phyloP scores from a whole-genome alignment of 2,888 invertebrate genomes.

The Amphipyra tragopoginis region DNA sequence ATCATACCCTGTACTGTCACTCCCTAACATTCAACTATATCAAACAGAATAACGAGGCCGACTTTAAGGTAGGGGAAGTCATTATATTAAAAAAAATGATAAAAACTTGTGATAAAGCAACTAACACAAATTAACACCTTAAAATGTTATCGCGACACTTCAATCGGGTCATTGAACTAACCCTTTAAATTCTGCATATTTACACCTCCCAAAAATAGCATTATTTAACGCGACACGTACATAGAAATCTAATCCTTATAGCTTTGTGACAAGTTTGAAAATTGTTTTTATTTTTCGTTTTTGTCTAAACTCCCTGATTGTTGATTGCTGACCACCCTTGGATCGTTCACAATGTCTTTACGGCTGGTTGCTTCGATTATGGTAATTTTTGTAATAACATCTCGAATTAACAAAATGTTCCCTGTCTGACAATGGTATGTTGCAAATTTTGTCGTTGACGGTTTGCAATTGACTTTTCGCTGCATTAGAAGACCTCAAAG shows the following conservation, averaged over 20 bases:
- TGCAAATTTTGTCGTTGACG: constrained; percentile 49
- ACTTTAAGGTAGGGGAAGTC: constrained; percentile 16
- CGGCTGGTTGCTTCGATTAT: constrained; percentile 80
- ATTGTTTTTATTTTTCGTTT: constrained; percentile 10
- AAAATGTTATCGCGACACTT: constrained; percentile 60
- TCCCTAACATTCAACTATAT: too few relatives aligned
- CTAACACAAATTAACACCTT: constrained; percentile 68
- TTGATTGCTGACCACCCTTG: constrained; percentile 65
- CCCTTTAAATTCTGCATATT: constrained; percentile 55
- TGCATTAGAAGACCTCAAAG: constrained; percentile 24
- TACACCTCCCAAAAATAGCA: constrained; percentile 35
- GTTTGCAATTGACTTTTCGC: constrained; percentile 50
- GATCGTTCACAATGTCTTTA: constrained; percentile 70
- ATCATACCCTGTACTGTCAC: too few relatives aligned
- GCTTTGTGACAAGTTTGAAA: constrained; percentile 9
- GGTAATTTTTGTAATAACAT: constrained; percentile 76
- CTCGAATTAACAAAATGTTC: constrained; percentile 71
- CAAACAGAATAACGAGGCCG: constrained; percentile 4
- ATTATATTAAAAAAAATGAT: constrained; percentile 38
- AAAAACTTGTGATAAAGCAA: constrained; percentile 40
- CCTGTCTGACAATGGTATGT: constrained; percentile 56
- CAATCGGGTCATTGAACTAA: constrained; percentile 69
- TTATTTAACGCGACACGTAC: constrained; percentile 10
- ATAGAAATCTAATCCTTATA: constrained; percentile 27
- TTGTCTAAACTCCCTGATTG: constrained; percentile 30